These are phyloP conservation scores for Andrena praecox DNA, from an alignment of 2,888 invertebrate genomes.

Conservation along the genomic window DNA sequence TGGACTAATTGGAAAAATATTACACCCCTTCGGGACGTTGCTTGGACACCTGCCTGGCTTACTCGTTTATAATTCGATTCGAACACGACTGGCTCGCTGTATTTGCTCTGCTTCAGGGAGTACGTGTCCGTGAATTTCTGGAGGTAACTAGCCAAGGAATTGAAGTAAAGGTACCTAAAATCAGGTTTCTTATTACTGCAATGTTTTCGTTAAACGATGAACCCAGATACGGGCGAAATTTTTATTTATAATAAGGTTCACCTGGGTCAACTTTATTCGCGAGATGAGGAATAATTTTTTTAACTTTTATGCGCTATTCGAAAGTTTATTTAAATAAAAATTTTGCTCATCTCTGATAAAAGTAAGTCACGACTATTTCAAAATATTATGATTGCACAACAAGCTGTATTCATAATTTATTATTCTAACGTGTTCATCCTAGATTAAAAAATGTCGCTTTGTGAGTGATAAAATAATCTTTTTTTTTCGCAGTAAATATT, in stretches of 20 bases:
- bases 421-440: too few relatives aligned
- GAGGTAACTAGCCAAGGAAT: slow-evolving; percentile 82
- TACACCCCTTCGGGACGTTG: slow-evolving; percentile 81
- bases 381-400: not conserved
- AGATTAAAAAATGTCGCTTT: not conserved
- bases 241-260: too few relatives aligned
- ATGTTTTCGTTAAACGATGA: not conserved
- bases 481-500: not conserved
- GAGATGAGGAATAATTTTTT: too few relatives aligned
- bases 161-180: slow-evolving; percentile 82
- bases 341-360: too few relatives aligned
- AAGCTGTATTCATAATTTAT: not conserved
- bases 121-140: slow-evolving; percentile 80
- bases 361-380: not conserved
- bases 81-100: slow-evolving; percentile 77
- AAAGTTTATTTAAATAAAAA: too few relatives aligned
- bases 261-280: too few relatives aligned
- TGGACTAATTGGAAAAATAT: slow-evolving; percentile 84
- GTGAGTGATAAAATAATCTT: not conserved
- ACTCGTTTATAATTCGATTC: slow-evolving; percentile 79
- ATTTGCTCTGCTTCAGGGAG: slow-evolving; percentile 77
- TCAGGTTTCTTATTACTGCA: not conserved
- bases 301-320: too few relatives aligned
- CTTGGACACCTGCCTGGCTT: slow-evolving; percentile 84
- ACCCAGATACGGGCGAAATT: too few relatives aligned